phyloP scores from a whole-genome alignment of 2,888 invertebrate genomes.

The Sarcophaga variegata region DNA sequence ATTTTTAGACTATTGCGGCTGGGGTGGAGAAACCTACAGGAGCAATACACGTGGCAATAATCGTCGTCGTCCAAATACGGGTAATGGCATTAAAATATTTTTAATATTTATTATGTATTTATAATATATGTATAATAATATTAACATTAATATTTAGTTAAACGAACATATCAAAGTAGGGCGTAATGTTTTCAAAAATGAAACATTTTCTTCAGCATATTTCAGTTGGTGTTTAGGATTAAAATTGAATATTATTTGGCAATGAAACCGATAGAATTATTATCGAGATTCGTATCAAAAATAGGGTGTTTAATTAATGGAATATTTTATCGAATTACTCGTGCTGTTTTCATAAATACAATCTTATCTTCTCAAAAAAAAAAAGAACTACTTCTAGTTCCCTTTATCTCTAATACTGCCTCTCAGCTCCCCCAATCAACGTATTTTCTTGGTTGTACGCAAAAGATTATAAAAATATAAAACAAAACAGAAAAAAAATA shows the following conservation, averaged over 20 bases:
- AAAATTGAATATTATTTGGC: too few species aligned
- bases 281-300: too few species aligned
- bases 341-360: neutral
- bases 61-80: neutral
- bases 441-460: neutral
- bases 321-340: neutral
- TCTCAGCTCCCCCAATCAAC: too few species aligned
- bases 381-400: too few species aligned
- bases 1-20: conserved; percentile 53
- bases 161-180: too few species aligned
- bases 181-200: too few species aligned
- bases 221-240: too few species aligned
- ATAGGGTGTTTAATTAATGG: neutral
- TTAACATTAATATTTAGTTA: too few species aligned
- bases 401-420: too few species aligned
- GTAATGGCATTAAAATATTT: conserved; percentile 10
- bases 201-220: too few species aligned
- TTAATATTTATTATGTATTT: neutral
- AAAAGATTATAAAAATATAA: neutral
- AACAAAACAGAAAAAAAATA: neutral
- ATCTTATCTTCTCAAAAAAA: neutral
- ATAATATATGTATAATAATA: too few species aligned
- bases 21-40: neutral
- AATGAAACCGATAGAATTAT: too few species aligned
- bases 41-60: conserved; percentile 1